Evolutionary conservation across 2,888 invertebrate species (phyloP).

Genomic region (Psylliodes chrysocephalus): DNA sequence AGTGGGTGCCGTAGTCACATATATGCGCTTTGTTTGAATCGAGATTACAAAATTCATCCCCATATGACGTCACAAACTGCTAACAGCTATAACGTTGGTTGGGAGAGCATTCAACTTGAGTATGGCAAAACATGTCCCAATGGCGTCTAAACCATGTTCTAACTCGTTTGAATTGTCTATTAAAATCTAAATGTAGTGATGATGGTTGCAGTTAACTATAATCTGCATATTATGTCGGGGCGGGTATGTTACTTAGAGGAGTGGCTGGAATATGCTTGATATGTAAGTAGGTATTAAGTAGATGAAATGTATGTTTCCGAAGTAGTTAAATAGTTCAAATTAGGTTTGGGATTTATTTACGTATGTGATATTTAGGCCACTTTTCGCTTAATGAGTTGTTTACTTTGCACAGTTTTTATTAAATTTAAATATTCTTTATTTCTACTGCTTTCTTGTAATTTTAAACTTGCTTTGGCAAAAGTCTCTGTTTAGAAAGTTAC

Average conservation of each 20-base stretch:
- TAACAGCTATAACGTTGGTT: conserved; percentile 30
- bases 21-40: conserved; percentile 24
- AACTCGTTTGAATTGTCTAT: conserved; percentile 13
- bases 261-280: too few relatives aligned
- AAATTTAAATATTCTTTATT: too few relatives aligned
- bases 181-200: not conserved
- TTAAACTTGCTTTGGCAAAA: too few relatives aligned
- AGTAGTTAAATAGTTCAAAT: too few relatives aligned
- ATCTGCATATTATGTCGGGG: not conserved
- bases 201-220: conserved; percentile 6
- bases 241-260: not conserved
- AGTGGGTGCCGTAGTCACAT: conserved; percentile 8
- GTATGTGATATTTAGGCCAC: too few relatives aligned
- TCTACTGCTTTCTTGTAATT: too few relatives aligned
- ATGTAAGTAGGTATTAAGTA: too few relatives aligned
- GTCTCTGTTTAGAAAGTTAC: too few relatives aligned
- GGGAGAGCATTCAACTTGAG: conserved; percentile 30
- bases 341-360: too few relatives aligned
- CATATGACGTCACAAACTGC: conserved; percentile 34
- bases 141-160: conserved; percentile 1
- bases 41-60: conserved; percentile 34
- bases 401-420: too few relatives aligned
- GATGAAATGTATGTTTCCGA: too few relatives aligned
- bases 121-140: conserved; percentile 27
- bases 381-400: too few relatives aligned